These are phyloP conservation scores for Sinocyclocheilus maitianheensis DNA, from an alignment of 2,113 vertebrate genomes.

Conservation along the genomic window DNA sequence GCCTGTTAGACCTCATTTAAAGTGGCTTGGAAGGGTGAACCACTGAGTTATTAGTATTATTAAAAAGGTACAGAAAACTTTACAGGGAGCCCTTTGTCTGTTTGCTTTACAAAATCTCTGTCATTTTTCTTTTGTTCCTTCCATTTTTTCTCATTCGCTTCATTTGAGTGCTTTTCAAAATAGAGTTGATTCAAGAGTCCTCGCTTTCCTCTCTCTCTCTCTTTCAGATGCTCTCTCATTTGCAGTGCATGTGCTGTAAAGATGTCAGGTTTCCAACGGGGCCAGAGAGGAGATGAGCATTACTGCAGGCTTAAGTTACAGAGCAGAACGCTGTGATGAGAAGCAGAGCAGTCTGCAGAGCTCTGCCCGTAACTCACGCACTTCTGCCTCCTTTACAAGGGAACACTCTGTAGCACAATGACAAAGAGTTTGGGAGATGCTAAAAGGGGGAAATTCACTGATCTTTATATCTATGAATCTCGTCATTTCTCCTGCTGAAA, in stretches of 20 bases:
- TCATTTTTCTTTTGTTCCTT: constrained; percentile 7
- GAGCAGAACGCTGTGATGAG: constrained; percentile 55
- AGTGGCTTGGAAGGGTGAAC: constrained; percentile 83
- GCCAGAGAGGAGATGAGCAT: constrained; percentile 71
- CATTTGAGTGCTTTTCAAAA: not conserved
- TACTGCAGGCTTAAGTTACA: constrained; percentile 71
- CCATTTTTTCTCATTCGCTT: not conserved
- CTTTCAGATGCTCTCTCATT: constrained; percentile 75
- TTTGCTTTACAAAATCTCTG: constrained; percentile 19
- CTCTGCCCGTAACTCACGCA: constrained; percentile 57
- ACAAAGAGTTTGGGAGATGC: constrained; percentile 31
- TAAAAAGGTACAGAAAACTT: constrained; percentile 83
- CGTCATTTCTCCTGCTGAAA: not conserved
- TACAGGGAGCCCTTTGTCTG: constrained; percentile 76
- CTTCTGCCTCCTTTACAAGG: constrained; percentile 57
- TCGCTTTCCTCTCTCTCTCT: constrained; percentile 35
- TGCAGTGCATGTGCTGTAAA: constrained; percentile 78
- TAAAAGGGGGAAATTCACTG: constrained; percentile 11
- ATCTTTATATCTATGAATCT: constrained; percentile 36
- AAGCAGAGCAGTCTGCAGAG: constrained; percentile 58
- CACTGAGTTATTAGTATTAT: constrained; percentile 83
- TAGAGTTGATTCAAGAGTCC: constrained; percentile 34
- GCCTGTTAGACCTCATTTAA: constrained; percentile 87
- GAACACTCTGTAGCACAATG: constrained; percentile 43
- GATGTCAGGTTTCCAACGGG: constrained; percentile 80